Percentiles rank a stretch among this genome's conserved stretches.
phyloP scores from a whole-genome alignment of 1,140 invertebrate genomes.

The Drosophila takahashii region DNA sequence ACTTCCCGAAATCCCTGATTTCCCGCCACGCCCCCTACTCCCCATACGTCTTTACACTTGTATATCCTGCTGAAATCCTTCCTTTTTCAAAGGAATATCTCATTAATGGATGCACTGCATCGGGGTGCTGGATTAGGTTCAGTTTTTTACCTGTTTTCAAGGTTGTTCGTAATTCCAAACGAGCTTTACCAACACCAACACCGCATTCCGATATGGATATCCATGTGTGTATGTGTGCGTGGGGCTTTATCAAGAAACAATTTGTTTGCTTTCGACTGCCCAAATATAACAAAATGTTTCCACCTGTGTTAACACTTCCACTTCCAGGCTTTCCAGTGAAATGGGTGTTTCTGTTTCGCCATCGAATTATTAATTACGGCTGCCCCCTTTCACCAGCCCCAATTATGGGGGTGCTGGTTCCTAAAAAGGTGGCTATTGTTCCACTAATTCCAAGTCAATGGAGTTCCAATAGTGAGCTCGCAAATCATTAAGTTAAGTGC shows the following conservation, averaged over 20 bases:
- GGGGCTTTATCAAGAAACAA: constrained; percentile 66
- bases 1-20: constrained; percentile 4
- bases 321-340: constrained; percentile 61
- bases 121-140: constrained; percentile 43
- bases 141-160: constrained; percentile 61
- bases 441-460: constrained; percentile 1
- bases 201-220: constrained; percentile 18
- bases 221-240: constrained; percentile 7
- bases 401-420: neutral
- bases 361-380: constrained; percentile 55
- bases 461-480: neutral
- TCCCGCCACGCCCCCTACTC: constrained; percentile 27
- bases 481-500: constrained; percentile 12
- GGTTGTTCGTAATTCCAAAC: constrained; percentile 57
- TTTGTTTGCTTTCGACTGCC: constrained; percentile 52
- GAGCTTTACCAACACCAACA: constrained; percentile 23
- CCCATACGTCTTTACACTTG: constrained; percentile 52
- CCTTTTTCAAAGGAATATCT: constrained; percentile 30
- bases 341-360: constrained; percentile 29
- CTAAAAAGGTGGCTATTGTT: constrained; percentile 9
- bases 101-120: constrained; percentile 11
- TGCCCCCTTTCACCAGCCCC: constrained; percentile 15
- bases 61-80: constrained; percentile 33
- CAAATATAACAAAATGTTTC: constrained; percentile 52
- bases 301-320: constrained; percentile 57